phyloP scores from a whole-genome alignment of 2,113 vertebrate species.

The Coptodon bakossiorum region DNA sequence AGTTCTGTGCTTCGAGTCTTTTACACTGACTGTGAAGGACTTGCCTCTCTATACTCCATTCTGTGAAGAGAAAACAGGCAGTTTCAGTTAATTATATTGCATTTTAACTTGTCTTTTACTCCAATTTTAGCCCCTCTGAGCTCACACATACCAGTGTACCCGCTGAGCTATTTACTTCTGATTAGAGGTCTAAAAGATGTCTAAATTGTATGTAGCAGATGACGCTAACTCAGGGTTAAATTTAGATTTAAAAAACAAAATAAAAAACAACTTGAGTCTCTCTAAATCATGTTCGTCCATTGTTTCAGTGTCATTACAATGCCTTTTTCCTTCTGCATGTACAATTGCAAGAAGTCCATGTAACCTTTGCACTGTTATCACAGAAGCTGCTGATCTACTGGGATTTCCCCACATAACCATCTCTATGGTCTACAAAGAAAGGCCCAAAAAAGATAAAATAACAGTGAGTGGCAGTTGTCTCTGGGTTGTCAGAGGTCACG shows the following conservation, averaged over 20 bases:
- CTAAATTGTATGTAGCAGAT: neutral
- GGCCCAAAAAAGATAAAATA: neutral
- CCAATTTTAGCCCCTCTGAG: neutral
- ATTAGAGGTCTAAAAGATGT: neutral
- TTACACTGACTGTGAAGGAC: constrained; percentile 91
- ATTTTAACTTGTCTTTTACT: neutral
- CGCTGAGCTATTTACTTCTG: neutral
- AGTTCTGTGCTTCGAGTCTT: constrained; percentile 90
- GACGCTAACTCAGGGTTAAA: neutral
- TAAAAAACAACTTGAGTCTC: neutral
- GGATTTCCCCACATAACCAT: neutral
- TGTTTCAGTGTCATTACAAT: neutral
- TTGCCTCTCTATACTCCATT: constrained; percentile 88
- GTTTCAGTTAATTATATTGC: neutral
- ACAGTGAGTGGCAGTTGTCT: neutral
- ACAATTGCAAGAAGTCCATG: neutral
- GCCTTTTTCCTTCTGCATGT: neutral
- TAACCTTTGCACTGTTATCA: neutral
- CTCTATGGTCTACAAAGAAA: neutral
- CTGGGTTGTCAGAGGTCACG: neutral
- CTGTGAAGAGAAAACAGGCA: constrained; percentile 57
- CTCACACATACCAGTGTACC: neutral
- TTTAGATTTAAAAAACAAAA: neutral
- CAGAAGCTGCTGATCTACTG: neutral
- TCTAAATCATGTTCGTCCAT: neutral